These are phyloP conservation scores for Saccopteryx bilineata DNA, from an alignment of 2,113 vertebrate genomes.

Conservation along the genomic window DNA sequence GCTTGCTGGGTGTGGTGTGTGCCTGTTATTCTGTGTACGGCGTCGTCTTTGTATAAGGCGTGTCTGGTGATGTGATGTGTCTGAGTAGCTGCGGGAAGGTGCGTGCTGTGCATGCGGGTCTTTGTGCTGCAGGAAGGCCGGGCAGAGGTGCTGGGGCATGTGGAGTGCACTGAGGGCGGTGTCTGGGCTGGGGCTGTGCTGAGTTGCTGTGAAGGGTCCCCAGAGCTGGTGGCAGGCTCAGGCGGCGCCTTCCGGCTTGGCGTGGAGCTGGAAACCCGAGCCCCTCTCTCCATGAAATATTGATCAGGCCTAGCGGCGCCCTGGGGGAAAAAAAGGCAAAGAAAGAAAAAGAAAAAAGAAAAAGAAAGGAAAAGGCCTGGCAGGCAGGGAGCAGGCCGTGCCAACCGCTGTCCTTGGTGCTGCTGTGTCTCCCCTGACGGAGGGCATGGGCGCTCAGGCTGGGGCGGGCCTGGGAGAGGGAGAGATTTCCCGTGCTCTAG, in stretches of 20 bases:
- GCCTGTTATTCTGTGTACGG: constrained; percentile 27
- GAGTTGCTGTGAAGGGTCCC: constrained; percentile 48
- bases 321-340: not conserved
- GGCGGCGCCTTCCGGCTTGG: constrained; percentile 70
- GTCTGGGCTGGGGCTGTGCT: not conserved
- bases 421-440: not conserved
- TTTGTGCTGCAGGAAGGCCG: not conserved
- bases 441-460: not conserved
- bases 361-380: not conserved
- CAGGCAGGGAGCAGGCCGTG: not conserved
- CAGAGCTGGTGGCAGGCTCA: not conserved
- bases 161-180: rapidly evolving
- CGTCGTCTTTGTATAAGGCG: not conserved
- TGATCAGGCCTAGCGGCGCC: constrained; percentile 52
- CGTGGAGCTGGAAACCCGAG: constrained; percentile 62
- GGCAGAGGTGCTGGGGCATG: not conserved
- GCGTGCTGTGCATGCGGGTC: not conserved
- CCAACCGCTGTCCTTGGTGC: constrained; percentile 80
- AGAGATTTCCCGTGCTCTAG: not conserved
- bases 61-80: constrained; percentile 17
- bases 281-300: constrained; percentile 78
- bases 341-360: not conserved
- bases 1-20: constrained; percentile 41
- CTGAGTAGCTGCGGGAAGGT: not conserved
- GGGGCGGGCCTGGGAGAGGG: not conserved